These are phyloP conservation scores for Psittacula cyanocephala DNA, from an alignment of 2,113 vertebrate species.

Conservation along the genomic window DNA sequence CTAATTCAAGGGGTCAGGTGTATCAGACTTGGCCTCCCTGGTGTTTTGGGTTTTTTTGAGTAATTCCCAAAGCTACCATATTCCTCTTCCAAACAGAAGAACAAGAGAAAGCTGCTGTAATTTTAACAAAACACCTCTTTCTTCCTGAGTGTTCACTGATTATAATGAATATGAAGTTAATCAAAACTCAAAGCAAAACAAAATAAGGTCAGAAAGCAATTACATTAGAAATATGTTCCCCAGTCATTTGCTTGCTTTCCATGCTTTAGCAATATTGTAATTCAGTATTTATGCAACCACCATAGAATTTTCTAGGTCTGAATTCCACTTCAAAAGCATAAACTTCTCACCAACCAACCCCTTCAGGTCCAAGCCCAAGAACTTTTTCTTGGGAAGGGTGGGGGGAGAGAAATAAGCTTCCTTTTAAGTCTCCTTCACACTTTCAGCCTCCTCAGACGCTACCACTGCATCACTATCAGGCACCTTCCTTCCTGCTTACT, in stretches of 20 bases:
- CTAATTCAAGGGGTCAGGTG: not conserved
- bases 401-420: not conserved
- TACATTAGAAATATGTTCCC: not conserved
- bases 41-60: not conserved
- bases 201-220: not conserved
- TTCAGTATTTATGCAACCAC: slow-evolving; percentile 34
- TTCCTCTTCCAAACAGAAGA: not conserved
- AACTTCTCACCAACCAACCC: slow-evolving; percentile 1
- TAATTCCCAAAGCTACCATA: not conserved
- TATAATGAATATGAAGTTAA: not conserved
- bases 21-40: not conserved
- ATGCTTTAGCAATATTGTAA: not conserved
- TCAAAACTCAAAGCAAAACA: slow-evolving; percentile 4
- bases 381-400: not conserved
- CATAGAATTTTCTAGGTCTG: slow-evolving; percentile 37
- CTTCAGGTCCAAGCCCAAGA: not conserved
- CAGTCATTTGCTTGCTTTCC: not conserved
- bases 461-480: not conserved
- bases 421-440: slow-evolving; percentile 20
- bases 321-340: slow-evolving; percentile 10
- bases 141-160: not conserved
- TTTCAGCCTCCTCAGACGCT: slow-evolving; percentile 35
- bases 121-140: not conserved
- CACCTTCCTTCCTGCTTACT: slow-evolving; percentile 21
- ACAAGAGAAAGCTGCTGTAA: not conserved